Evolutionary conservation across 2,888 invertebrate species (phyloP).

Genomic region (Cacoxenus indagator): DNA sequence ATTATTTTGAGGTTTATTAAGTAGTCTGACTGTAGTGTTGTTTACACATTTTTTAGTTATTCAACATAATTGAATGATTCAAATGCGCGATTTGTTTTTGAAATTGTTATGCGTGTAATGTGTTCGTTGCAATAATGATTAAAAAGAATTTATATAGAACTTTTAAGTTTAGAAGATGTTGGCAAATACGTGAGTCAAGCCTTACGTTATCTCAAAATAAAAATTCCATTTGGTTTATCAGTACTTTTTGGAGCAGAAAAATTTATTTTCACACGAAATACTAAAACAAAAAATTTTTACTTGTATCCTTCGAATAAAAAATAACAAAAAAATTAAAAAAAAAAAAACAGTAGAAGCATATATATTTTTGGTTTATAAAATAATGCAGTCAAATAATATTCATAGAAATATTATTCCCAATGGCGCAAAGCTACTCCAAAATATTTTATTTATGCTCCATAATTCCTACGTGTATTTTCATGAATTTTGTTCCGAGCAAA

Average conservation of each 20-base stretch:
- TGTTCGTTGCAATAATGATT: not conserved
- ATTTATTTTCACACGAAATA: too few relatives aligned
- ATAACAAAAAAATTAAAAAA: not conserved
- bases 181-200: too few relatives aligned
- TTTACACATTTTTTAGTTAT: not conserved
- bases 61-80: not conserved
- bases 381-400: not conserved
- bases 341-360: not conserved
- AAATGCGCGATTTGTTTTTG: not conserved
- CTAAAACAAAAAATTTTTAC: not conserved
- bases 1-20: slow-evolving; percentile 18
- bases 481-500: not conserved
- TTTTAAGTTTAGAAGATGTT: too few relatives aligned
- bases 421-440: not conserved
- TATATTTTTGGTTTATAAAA: not conserved
- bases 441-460: not conserved
- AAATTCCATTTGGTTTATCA: too few relatives aligned
- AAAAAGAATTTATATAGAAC: too few relatives aligned
- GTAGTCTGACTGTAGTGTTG: not conserved
- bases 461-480: not conserved
- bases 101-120: not conserved
- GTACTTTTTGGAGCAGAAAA: too few relatives aligned
- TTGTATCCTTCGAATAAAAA: not conserved
- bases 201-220: too few relatives aligned
- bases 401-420: not conserved